These are phyloP conservation scores for Pithys albifrons DNA, from an alignment of 2,113 vertebrate genomes.

Conservation along the genomic window DNA sequence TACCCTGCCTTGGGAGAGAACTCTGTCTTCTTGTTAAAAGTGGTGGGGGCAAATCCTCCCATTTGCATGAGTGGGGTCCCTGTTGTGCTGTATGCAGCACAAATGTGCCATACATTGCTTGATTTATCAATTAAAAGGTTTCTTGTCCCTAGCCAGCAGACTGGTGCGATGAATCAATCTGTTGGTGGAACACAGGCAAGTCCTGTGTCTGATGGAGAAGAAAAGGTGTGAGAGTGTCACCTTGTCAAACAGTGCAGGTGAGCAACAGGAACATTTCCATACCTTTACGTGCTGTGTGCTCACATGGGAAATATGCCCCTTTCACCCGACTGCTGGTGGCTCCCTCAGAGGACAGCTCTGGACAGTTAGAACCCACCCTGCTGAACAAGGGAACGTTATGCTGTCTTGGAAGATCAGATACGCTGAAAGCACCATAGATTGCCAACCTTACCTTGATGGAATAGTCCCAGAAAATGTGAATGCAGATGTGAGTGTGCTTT, in stretches of 20 bases:
- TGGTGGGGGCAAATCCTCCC: background rate
- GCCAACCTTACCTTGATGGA: background rate
- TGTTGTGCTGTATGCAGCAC: background rate
- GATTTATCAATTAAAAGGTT: background rate
- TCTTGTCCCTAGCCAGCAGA: background rate
- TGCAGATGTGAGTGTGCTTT: background rate
- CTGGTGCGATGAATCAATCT: background rate
- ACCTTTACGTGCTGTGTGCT: fast-evolving
- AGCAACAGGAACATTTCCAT: background rate
- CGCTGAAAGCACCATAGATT: background rate
- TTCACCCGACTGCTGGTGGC: background rate
- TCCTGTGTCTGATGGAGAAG: background rate
- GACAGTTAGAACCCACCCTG: background rate
- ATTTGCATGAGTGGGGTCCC: background rate
- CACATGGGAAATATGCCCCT: background rate
- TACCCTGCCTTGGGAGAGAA: background rate
- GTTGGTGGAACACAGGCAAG: background rate
- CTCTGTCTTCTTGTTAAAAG: background rate
- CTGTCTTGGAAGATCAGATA: background rate
- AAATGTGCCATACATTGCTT: fast-evolving
- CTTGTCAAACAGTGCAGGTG: background rate
- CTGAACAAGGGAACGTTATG: background rate
- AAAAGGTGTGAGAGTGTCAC: background rate
- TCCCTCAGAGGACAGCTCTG: background rate
- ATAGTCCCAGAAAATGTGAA: background rate